Conservation (phyloP, 2,113 vertebrate genomes). For the Pachycephala philippinensis region DNA sequence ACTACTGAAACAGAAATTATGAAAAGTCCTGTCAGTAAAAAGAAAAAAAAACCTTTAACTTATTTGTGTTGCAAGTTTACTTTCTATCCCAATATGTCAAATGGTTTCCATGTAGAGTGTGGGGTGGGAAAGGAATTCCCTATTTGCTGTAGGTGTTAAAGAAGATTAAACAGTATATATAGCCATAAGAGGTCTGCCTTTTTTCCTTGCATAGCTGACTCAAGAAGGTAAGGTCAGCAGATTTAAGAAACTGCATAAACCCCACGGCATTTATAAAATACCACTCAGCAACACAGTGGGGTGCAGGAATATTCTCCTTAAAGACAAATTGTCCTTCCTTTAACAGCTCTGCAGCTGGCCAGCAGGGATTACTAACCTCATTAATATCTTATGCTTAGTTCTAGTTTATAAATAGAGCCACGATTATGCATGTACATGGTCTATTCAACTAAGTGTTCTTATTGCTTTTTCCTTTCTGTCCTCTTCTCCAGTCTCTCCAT, state of each 20-base stretch:
- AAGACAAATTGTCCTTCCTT: conserved; percentile 8
- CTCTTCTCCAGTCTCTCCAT: background rate
- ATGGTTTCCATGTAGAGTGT: background rate
- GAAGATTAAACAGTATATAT: background rate
- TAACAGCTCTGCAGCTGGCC: background rate
- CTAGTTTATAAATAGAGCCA: background rate
- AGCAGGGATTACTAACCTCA: conserved; percentile 36
- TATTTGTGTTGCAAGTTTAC: background rate
- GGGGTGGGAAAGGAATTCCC: background rate
- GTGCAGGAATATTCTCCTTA: background rate
- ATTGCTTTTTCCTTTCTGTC: background rate
- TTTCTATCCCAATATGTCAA: background rate
- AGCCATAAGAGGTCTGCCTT: background rate
- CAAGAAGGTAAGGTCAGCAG: background rate
- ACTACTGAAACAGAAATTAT: background rate
- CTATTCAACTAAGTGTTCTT: background rate
- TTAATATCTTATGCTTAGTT: conserved; percentile 41
- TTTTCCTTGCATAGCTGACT: background rate
- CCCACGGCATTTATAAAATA: background rate
- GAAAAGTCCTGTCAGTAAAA: background rate
- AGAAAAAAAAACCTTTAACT: background rate
- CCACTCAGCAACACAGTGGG: background rate
- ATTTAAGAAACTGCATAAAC: background rate
- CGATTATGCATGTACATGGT: conserved; percentile 6
- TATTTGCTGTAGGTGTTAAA: background rate